Conservation (phyloP, 2,797 vertebrate genomes). For the Tragelaphus oryx region DNA sequence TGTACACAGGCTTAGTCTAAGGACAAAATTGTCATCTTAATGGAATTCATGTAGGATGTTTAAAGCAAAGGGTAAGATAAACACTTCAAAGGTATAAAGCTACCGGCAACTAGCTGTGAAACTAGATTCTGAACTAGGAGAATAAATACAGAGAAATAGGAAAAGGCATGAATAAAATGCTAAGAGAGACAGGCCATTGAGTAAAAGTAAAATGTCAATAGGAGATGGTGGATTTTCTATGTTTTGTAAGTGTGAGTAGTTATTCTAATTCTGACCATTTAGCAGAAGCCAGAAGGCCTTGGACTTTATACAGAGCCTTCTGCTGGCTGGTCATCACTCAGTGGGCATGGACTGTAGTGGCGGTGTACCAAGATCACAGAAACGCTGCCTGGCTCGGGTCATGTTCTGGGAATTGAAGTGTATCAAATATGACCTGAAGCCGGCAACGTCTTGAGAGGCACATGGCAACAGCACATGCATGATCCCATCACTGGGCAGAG, state of each 20-base stretch:
- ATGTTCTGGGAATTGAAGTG: background rate
- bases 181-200: background rate
- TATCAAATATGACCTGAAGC: background rate
- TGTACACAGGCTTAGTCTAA: background rate
- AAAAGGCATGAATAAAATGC: background rate
- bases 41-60: background rate
- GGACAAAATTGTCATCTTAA: background rate
- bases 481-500: background rate
- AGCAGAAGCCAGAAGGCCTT: background rate
- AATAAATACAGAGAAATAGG: background rate
- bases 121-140: background rate
- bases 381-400: background rate
- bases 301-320: background rate
- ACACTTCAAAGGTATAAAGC: constrained; percentile 18
- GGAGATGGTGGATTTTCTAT: background rate
- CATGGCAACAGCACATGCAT: background rate
- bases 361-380: background rate
- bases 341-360: too few species aligned
- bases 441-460: background rate
- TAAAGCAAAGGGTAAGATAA: constrained; percentile 18
- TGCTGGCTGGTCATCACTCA: background rate
- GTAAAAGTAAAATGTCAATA: background rate
- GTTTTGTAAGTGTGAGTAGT: background rate
- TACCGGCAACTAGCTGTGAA: background rate
- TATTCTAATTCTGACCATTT: background rate